Conservation (phyloP, 1,140 invertebrate genomes). For the Papilio machaon region DNA sequence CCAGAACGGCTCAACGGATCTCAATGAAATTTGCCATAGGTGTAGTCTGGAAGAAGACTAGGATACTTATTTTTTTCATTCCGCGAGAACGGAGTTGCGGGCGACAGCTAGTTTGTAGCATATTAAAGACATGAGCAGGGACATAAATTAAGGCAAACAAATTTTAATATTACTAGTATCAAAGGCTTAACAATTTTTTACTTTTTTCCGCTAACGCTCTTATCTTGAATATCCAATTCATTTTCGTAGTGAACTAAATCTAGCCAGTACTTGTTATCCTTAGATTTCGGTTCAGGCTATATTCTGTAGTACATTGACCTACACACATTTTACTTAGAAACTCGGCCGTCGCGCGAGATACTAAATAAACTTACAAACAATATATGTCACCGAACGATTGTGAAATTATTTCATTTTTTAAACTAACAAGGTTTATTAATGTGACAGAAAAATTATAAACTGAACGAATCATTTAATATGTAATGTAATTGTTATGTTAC, state of each 20-base stretch:
- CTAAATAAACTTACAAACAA: conserved; percentile 13
- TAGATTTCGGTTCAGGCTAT: conserved; percentile 33
- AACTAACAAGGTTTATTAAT: too few species aligned
- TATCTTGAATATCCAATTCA: conserved; percentile 20
- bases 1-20: too few species aligned
- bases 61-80: too few species aligned
- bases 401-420: too few species aligned
- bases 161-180: not conserved
- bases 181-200: not conserved
- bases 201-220: conserved; percentile 1
- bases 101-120: too few species aligned
- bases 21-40: too few species aligned
- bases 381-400: not conserved
- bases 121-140: too few species aligned
- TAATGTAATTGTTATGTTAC: too few species aligned
- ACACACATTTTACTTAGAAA: conserved; percentile 28
- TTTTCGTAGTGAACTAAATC: conserved; percentile 36
- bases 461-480: too few species aligned
- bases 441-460: not conserved
- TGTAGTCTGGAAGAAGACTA: too few species aligned
- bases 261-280: conserved; percentile 30
- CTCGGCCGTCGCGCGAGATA: conserved; percentile 16
- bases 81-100: too few species aligned
- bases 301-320: conserved; percentile 20
- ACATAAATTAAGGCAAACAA: too few species aligned